Evolutionary conservation across 2,113 vertebrate species (phyloP), one percentile per base, ranked within the genome.

Genomic region (Ceuthmochares aereus): DNA sequence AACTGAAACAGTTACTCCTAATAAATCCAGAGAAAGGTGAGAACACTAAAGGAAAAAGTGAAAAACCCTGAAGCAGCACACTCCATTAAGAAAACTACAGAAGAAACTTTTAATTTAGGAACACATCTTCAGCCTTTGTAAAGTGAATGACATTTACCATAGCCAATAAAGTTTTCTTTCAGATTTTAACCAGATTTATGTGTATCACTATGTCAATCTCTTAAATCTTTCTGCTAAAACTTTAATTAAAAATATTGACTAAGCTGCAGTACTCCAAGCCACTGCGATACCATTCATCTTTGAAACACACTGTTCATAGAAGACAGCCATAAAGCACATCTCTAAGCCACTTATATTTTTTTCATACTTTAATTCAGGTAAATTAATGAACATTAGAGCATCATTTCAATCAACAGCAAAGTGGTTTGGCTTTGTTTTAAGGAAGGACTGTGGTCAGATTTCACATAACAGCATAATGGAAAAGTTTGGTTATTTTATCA

Each of bases 401-500:
- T 42, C 6, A 54, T 43, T 86, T 72, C 43, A 81, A 79, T 13
- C 37, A 8, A 67, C 0, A 9, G 30, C 40, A 25, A 79, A 26
- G 3, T 49, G 22, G 22, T 23, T 49, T 49, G 47, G 21, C 6
- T 11, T 9, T 0, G 1, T 1, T 34, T 36, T 42, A n/a, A 49
- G 15, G 13, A 49, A 47, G 42, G 25, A 66, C n/a, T 4, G 0
- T 12, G 68, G 49, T 73, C 21, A 66, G 25, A 78, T 55, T 74
- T 47, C 40, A 40, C 40, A 40, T 40, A 40, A 40, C 40, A 40
- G 40, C 40, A 40, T 40, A 40, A 10, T 40, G 40, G 40, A 40
- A 26, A 89, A 34, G 16, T 4, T 5, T 36, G 30, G 56, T 77
- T 87, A 64, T 43, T 81, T 60, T 60, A 52, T 68, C 42, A 42